phyloP scores from a whole-genome alignment of 2,113 vertebrate species.

The Columba janthina region DNA sequence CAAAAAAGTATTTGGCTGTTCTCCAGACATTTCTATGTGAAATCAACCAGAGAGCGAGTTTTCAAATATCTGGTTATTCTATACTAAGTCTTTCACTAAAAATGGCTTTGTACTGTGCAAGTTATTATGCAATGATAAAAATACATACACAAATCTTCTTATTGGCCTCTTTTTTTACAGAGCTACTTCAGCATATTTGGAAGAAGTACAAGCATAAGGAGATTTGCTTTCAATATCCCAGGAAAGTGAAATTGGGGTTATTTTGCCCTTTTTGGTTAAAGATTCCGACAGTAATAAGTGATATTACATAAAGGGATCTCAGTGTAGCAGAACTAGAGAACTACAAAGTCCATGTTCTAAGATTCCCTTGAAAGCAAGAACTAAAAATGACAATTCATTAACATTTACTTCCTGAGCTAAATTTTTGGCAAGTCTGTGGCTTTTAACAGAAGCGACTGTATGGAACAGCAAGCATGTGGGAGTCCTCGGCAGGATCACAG shows the following conservation, averaged over 20 bases:
- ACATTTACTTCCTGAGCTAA: background rate
- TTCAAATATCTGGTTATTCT: background rate
- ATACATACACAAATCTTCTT: background rate
- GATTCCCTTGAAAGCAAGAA: constrained; percentile 6
- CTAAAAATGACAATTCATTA: background rate
- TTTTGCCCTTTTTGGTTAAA: constrained; percentile 29
- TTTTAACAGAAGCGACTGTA: background rate
- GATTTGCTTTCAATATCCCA: background rate
- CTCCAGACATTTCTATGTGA: background rate
- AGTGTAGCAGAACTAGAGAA: background rate
- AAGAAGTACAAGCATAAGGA: background rate
- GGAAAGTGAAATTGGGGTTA: background rate
- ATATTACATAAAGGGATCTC: background rate
- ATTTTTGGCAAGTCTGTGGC: background rate
- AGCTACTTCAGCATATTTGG: background rate
- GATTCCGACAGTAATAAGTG: background rate
- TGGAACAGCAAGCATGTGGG: background rate
- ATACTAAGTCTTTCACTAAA: background rate
- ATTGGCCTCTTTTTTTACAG: background rate
- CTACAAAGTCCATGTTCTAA: background rate
- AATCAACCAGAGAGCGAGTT: background rate
- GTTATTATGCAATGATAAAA: background rate
- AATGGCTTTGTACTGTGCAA: background rate
- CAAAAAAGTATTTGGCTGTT: background rate
- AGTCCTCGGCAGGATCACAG: background rate